phyloP scores from a whole-genome alignment of 2,888 invertebrate genomes.

The Heterodera filipjevi region DNA sequence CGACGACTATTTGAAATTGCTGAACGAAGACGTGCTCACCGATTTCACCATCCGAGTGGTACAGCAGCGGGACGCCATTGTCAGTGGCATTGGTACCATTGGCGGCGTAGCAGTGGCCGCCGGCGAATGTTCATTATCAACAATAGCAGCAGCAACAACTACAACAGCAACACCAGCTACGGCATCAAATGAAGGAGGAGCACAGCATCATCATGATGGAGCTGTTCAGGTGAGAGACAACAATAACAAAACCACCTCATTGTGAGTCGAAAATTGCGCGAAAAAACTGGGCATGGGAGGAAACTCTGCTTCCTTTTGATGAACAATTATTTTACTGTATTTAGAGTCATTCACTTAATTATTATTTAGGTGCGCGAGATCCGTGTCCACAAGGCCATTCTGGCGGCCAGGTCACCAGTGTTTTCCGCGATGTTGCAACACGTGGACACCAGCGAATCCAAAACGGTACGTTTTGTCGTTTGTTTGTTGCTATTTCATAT shows the following conservation, averaged over 20 bases:
- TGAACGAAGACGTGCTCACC: conserved; percentile 56
- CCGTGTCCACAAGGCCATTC: conserved; percentile 60
- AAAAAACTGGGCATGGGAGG: no score
- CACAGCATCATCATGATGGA: background rate
- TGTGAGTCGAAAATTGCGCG: no score
- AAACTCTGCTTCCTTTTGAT: no score
- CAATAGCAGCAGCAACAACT: background rate
- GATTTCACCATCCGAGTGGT: conserved; percentile 61
- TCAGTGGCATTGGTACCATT: background rate
- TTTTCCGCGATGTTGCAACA: conserved; percentile 64
- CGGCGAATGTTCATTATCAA: background rate
- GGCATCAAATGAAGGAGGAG: background rate
- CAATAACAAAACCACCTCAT: no score
- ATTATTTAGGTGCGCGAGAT: conserved; percentile 45
- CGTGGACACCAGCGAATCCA: conserved; percentile 60
- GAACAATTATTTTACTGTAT: no score
- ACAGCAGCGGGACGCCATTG: conserved; percentile 10
- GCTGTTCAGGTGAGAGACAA: background rate
- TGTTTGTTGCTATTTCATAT: background rate
- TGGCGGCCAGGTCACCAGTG: conserved; percentile 64
- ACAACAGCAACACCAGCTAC: background rate
- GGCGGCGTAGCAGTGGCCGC: background rate
- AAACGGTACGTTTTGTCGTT: conserved; percentile 46
- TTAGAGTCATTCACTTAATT: no score
- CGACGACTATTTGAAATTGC: conserved; percentile 59